Base-by-base conservation (phyloP, 2,888 invertebrate species). In the Lasioglossum figueresi region DNA sequence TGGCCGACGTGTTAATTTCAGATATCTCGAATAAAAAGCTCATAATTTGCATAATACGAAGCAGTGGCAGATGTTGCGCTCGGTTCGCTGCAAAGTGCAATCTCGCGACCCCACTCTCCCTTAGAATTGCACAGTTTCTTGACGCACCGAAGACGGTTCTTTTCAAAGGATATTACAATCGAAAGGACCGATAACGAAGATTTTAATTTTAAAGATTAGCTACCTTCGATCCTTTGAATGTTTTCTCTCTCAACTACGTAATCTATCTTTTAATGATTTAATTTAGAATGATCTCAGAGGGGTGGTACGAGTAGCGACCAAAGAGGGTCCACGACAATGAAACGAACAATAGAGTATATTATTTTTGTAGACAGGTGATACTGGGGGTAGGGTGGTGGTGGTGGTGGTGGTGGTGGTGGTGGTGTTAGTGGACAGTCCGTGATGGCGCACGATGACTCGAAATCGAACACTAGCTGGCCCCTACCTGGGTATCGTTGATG, bases 401-500 rank as follows among this genome's bases (percentile, higher is more conserved):
- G n/a, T 4, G 68, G 27, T 34, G 66, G n/a, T n/a, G 23, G 27
- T 3, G 66, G 45, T 6, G 45, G n/a, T 12, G 10, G n/a, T 4
- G 68, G 27, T 34, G 66, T 23, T 37, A 34, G 34, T 68, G 73
- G 48, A 66, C 19, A 34, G 74, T 52, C 56, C 70, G 76, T 72
- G 81, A 79, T 74, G 85, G 79, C 82, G 86, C 77, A 80, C 83
- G 80, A 72, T 84, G 85, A 83, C 86, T 86, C 84, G 87, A 84
- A 82, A 87, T 84, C 88, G 88, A 88, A 88, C 86, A 82, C 85
- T 90, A 89, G 86, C 90, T 85, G 90, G 80, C 80, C 90, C 93
- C 91, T 94, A 94, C 94, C 94, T 94, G 94, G 94, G 91, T 92
- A 93, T 89, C 92, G 91, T 84, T 93, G 94, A 81, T 94, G 94